A percentile compares a stretch with the other conserved stretches of the same genome.
Evolutionary conservation across 2,113 vertebrate genomes (phyloP).

Genomic region (Speoplatyrhinus poulsoni): DNA sequence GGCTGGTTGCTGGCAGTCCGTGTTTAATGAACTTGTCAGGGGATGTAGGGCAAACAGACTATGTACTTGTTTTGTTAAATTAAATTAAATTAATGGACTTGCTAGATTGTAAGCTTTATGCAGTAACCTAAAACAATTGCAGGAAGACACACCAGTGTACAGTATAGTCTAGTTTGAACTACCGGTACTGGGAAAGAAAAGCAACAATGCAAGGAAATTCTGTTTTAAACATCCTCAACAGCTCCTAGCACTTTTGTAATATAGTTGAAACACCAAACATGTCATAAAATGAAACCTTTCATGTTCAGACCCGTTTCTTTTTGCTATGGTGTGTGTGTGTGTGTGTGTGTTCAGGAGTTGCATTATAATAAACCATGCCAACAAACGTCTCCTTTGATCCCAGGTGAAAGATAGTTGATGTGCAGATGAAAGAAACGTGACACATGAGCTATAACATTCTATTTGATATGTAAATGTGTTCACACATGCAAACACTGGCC

Average conservation of each 20-base stretch:
- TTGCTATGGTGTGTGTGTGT: background rate
- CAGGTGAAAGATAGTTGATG: too few relatives aligned
- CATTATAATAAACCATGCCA: conserved; percentile 37
- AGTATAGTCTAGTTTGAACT: background rate
- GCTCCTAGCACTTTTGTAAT: conserved; percentile 1
- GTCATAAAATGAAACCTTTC: background rate
- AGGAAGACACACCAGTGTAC: conserved; percentile 30
- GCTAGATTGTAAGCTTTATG: background rate
- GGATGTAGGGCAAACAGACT: background rate
- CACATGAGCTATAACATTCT: too few relatives aligned
- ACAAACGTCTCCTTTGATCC: conserved; percentile 7
- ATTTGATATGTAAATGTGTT: too few relatives aligned
- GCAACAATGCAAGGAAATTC: conserved; percentile 28
- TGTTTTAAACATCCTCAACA: conserved; percentile 16
- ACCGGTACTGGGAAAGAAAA: too few relatives aligned
- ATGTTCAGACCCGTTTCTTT: background rate
- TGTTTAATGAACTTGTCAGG: too few relatives aligned
- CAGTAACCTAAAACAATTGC: conserved; percentile 28
- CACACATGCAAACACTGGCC: too few relatives aligned
- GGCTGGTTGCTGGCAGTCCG: too few relatives aligned
- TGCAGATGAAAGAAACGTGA: too few relatives aligned
- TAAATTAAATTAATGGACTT: background rate
- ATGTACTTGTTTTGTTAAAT: background rate
- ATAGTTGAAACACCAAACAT: background rate
- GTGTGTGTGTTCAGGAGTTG: conserved; percentile 21